Base-by-base conservation (phyloP, 1,140 invertebrate genomes). In the Polypedilum pembai region DNA sequence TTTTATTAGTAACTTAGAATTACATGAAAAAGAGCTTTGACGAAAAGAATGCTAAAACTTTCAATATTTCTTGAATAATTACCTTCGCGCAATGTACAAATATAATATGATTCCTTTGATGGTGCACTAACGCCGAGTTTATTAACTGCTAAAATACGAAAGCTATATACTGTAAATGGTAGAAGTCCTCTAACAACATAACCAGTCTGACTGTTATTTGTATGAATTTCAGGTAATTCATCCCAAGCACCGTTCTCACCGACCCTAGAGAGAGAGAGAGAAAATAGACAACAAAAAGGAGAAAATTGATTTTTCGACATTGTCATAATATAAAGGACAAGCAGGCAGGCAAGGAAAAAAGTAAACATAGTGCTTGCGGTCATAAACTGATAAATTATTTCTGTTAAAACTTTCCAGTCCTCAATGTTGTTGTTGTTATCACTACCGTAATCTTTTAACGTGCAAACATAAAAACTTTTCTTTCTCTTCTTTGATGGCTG, bases 141-240 rank as follows among this genome's bases (percentile, higher is more conserved):
- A 81, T 92, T 92, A 63, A 90, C 88, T 41, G 89, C 90, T 73
- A 88, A 81, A 75, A 91, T 86, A 74, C 88, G 85, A 83, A 92
- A 92, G 80, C 89, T 91, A 82, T 92, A 91, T 72, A 91, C 89
- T 40, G 89, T 91, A 81, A 89, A 92, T 17, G 91, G 90, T 75
- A 84, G 83, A 75, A 92, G 83, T 73, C 85, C 86, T 75, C 84
- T 85, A 77, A 92, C 86, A 79, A 86, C 84, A 84, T 89, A 89
- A 77, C 82, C 85, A 73, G 88, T 89, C 63, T 84, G 82, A 82
- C 91, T 92, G 77, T 83, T 86, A 74, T 86, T 84, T 3, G 90
- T 92, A 75, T 86, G 81, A 76, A 90, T 87, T 76, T 86, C 87
- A 74, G 86, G 83, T 75, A 84, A 85, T 76, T 85, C 84, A 79